A percentile compares a stretch with the other conserved stretches of the same genome.
phyloP scores from a whole-genome alignment of 1,140 invertebrate genomes.

The Drosophila neocordata region DNA sequence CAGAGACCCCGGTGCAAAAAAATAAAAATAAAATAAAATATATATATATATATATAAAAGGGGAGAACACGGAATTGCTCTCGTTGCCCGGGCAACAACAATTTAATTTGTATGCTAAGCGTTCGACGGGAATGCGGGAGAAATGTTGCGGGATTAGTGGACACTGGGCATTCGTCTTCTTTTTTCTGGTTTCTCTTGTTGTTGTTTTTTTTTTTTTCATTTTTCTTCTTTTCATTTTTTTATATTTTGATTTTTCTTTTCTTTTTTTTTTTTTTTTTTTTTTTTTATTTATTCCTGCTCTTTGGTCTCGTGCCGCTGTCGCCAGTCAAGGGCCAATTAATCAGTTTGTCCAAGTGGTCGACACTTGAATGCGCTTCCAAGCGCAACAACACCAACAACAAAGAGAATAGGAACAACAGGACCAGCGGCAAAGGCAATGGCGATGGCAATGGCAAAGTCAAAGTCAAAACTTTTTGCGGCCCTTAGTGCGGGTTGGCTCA shows the following conservation, averaged over 20 bases:
- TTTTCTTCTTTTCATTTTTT: not conserved
- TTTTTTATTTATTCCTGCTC: conserved; percentile 2
- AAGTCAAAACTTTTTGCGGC: conserved; percentile 23
- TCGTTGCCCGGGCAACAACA: conserved; percentile 22
- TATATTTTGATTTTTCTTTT: not conserved
- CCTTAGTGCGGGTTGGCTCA: conserved; percentile 52
- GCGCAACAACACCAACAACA: conserved; percentile 1
- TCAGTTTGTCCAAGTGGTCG: conserved; percentile 61
- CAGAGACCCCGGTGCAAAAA: conserved; percentile 34
- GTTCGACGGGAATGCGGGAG: conserved; percentile 17
- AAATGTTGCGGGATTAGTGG: conserved; percentile 37
- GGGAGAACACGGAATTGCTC: not conserved
- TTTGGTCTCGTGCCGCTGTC: conserved; percentile 22
- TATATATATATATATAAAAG: not conserved
- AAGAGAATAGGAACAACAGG: conserved; percentile 15
- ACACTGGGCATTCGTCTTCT: conserved; percentile 5
- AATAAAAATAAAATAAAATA: not conserved
- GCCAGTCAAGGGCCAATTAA: conserved; percentile 66
- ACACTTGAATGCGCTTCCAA: conserved; percentile 31
- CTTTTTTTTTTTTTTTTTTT: not conserved
- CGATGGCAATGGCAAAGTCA: conserved; percentile 6
- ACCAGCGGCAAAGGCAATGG: not conserved
- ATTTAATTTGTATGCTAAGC: conserved; percentile 61
- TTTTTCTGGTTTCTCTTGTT: not conserved
- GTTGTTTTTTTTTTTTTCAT: not conserved